Conservation (phyloP, 2,113 vertebrate genomes). For the Larimichthys polyactis region DNA sequence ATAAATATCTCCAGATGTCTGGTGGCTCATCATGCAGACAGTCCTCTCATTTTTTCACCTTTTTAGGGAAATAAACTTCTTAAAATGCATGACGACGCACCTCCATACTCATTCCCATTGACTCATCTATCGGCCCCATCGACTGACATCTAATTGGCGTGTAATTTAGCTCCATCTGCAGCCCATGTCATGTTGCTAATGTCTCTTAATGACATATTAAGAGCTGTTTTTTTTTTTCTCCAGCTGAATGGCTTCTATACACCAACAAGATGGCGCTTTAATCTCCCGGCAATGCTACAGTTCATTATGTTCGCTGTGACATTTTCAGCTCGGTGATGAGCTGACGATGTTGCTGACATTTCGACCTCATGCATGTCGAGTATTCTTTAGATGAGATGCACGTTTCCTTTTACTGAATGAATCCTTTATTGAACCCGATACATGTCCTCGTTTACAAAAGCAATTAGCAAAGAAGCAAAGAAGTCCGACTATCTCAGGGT, state of each 20-base stretch:
- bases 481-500: too few relatives aligned
- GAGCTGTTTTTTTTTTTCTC: neutral
- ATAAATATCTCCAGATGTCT: slow-evolving; percentile 57
- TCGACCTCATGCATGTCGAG: neutral
- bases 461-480: too few relatives aligned
- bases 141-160: slow-evolving; percentile 64
- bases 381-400: neutral
- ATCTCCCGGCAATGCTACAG: slow-evolving; percentile 12
- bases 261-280: slow-evolving; percentile 38
- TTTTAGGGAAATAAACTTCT: slow-evolving; percentile 43
- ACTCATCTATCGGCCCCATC: slow-evolving; percentile 39
- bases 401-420: neutral
- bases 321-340: slow-evolving; percentile 28
- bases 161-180: slow-evolving; percentile 74
- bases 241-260: slow-evolving; percentile 37
- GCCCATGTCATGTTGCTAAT: slow-evolving; percentile 68
- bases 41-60: slow-evolving; percentile 46
- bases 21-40: slow-evolving; percentile 26
- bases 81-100: slow-evolving; percentile 47
- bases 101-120: slow-evolving; percentile 27
- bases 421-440: neutral
- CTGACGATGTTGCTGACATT: neutral
- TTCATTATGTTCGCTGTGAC: slow-evolving; percentile 51
- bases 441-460: neutral
- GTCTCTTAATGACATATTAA: slow-evolving; percentile 72